Conservation (phyloP, 2,888 invertebrate species). For the Acanthoscelides obtectus region DNA sequence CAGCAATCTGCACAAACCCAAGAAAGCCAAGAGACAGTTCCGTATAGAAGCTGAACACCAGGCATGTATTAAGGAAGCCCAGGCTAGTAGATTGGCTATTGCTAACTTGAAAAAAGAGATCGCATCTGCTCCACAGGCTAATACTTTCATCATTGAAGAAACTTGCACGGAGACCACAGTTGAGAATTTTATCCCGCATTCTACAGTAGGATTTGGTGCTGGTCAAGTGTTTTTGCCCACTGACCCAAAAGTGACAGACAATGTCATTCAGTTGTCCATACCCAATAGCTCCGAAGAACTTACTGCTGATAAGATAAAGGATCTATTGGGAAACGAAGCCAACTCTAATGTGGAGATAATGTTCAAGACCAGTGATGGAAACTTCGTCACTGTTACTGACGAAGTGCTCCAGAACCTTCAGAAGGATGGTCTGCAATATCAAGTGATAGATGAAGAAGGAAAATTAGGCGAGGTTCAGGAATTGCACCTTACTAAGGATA, state of each 20-base stretch:
- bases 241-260: conserved; percentile 12
- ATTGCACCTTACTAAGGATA: conserved; percentile 25
- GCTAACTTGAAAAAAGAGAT: conserved; percentile 48
- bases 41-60: conserved; percentile 41
- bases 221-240: conserved; percentile 22
- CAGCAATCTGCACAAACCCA: conserved; percentile 29
- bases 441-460: conserved; percentile 43
- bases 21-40: conserved; percentile 37
- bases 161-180: conserved; percentile 44
- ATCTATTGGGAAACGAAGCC: conserved; percentile 41
- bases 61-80: conserved; percentile 46
- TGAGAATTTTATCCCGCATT: conserved; percentile 42
- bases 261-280: conserved; percentile 23
- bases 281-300: conserved; percentile 22
- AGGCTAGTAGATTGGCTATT: conserved; percentile 46
- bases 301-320: conserved; percentile 39
- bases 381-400: conserved; percentile 60
- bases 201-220: conserved; percentile 17
- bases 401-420: conserved; percentile 52
- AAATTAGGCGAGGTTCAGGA: conserved; percentile 41
- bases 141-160: conserved; percentile 44
- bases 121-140: conserved; percentile 39
- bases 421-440: conserved; percentile 30
- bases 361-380: conserved; percentile 61
- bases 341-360: conserved; percentile 53